Conservation (phyloP, 2,797 vertebrate genomes). For the Sebastes wilsoni region DNA sequence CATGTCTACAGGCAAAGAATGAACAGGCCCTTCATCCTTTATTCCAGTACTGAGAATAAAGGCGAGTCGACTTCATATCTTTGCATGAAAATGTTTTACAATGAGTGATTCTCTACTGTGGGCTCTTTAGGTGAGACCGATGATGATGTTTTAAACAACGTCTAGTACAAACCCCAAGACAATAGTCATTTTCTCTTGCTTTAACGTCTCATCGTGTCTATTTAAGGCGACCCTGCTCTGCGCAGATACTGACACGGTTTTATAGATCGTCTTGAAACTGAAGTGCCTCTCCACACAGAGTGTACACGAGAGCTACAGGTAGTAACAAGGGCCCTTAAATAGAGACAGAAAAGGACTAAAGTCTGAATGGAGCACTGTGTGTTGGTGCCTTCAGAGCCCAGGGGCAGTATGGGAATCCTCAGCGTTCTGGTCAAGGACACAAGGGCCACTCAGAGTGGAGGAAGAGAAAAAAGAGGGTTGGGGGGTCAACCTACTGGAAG, state of each 20-base stretch:
- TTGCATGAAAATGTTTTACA: slow-evolving; percentile 59
- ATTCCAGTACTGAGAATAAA: slow-evolving; percentile 65
- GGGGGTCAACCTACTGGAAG: slow-evolving; percentile 98
- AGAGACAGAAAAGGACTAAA: slow-evolving; percentile 82
- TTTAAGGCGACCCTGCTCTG: slow-evolving; percentile 75
- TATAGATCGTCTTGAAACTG: slow-evolving; percentile 7
- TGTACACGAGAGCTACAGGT: slow-evolving; percentile 8
- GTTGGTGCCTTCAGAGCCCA: slow-evolving; percentile 77
- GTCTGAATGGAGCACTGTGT: slow-evolving; percentile 56
- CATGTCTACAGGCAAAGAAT: slow-evolving; percentile 79
- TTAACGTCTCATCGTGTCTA: slow-evolving; percentile 67
- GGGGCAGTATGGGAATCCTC: slow-evolving; percentile 83
- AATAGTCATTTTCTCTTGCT: slow-evolving; percentile 73
- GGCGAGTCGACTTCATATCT: slow-evolving; percentile 68
- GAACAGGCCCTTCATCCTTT: slow-evolving; percentile 63
- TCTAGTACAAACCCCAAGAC: slow-evolving; percentile 63
- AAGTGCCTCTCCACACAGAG: slow-evolving; percentile 10
- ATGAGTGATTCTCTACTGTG: slow-evolving; percentile 82
- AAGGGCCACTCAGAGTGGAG: slow-evolving; percentile 92
- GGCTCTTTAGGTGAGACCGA: slow-evolving; percentile 67
- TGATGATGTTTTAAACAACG: slow-evolving; percentile 24
- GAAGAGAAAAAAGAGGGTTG: slow-evolving; percentile 83
- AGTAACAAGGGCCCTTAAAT: slow-evolving; percentile 74
- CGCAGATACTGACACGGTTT: neutral
- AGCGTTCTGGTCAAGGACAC: slow-evolving; percentile 99